Evolutionary conservation across 2,113 vertebrate species (phyloP).

Genomic region (Dinomys branickii): DNA sequence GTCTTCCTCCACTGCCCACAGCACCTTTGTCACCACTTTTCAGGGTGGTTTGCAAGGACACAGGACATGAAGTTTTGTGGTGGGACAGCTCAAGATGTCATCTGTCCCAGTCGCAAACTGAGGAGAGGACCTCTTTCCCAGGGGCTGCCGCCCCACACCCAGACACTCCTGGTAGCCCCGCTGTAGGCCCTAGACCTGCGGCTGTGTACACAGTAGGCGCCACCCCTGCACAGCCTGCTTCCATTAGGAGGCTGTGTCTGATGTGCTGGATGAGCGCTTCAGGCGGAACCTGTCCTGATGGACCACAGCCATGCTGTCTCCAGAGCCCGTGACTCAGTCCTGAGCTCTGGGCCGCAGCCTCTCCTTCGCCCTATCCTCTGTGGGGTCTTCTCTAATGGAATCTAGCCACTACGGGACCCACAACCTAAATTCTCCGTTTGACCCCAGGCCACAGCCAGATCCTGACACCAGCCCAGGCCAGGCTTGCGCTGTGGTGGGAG

Average conservation of each 20-base stretch:
- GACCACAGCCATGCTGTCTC: not conserved
- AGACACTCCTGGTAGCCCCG: not conserved
- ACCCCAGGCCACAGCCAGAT: not conserved
- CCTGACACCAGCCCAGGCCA: not conserved
- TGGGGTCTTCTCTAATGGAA: not conserved
- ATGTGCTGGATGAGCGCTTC: not conserved
- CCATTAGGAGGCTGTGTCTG: not conserved
- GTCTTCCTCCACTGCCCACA: not conserved
- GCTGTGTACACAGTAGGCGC: not conserved
- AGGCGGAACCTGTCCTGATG: not conserved
- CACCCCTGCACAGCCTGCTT: not conserved
- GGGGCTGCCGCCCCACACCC: not conserved
- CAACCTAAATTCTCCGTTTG: not conserved
- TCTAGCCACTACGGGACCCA: not conserved
- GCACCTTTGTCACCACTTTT: not conserved
- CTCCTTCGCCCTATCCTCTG: not conserved
- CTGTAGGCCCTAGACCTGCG: not conserved
- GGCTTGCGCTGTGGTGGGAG: not conserved
- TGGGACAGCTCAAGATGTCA: not conserved
- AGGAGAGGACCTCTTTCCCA: not conserved
- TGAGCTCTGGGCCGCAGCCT: not conserved
- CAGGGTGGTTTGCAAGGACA: not conserved
- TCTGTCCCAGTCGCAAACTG: not conserved
- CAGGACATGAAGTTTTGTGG: not conserved
- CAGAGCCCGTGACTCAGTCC: not conserved